Evolutionary conservation across 2,888 invertebrate species (phyloP), one percentile per base, ranked within the genome.

Genomic region (Machimus rusticus): DNA sequence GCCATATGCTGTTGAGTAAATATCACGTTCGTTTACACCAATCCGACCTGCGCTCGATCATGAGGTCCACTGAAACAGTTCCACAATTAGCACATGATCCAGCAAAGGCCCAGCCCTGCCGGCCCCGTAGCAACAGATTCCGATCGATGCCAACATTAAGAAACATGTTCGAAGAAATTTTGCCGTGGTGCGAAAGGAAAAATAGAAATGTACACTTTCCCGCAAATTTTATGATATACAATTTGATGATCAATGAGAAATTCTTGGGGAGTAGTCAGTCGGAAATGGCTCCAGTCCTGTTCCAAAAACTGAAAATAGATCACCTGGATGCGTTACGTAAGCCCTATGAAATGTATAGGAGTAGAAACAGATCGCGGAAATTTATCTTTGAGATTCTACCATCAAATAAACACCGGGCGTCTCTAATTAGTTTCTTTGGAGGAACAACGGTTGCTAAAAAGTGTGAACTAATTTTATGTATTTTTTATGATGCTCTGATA

Each of bases 221-320:
- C 81, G 81, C 81, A 31, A 81, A 81, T 81, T 81, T 81, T 81
- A 81, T 81, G 81, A 43, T 55, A 81, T 81, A 43, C 51, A 81
- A 55, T 37, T 81, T 81, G 81, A 81, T 81, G 81, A 81, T 55
- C 55, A 55, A 81, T 81, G 55, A 23, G 51, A n/a, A 43, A 81
- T 81, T 81, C 55, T 51, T 31, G 23, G 81, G 31, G n/a, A 6
- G 46, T 79, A 79, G 46, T 46, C 55, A 55, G 55, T 55, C 46
- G 55, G 51, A 81, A 81, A 81, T 81, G 31, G 43, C 8, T 81
- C 81, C 81, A 55, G 55, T 81, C n/a, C 19, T 81, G 81, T 9
- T 81, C 81, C 81, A 81, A 31, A 81, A 81, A 81, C 81, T 81
- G 19, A 81, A 66, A 81, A 81, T 81, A 81, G 81, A 81, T 55